phyloP scores from a whole-genome alignment of 2,888 invertebrate species.

The Suillia variegata region DNA sequence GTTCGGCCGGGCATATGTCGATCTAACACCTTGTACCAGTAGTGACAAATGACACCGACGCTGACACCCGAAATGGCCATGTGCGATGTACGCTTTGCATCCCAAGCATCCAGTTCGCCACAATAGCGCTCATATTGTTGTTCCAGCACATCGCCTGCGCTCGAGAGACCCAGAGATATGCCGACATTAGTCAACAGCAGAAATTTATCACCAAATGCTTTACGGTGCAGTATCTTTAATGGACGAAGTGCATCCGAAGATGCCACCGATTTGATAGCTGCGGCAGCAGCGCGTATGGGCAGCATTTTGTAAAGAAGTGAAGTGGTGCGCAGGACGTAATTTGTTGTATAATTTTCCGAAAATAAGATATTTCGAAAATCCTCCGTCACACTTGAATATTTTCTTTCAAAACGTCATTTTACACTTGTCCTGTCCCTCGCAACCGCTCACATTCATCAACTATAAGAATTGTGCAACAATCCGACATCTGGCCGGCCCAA shows the following conservation, averaged over 20 bases:
- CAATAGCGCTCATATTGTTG: slow-evolving; percentile 76
- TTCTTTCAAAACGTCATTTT: no score
- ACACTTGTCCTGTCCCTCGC: no score
- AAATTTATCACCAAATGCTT: slow-evolving; percentile 69
- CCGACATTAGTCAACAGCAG: slow-evolving; percentile 80
- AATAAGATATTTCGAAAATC: no score
- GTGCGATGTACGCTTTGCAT: slow-evolving; percentile 69
- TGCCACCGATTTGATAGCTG: no score
- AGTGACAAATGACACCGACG: slow-evolving; percentile 81
- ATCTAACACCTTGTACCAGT: slow-evolving; percentile 84
- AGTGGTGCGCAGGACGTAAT: no score
- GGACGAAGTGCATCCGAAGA: not conserved
- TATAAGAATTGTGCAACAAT: no score
- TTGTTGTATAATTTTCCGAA: no score
- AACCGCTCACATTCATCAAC: no score
- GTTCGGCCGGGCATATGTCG: slow-evolving; percentile 72
- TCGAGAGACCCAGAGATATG: slow-evolving; percentile 78
- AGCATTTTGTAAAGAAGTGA: no score
- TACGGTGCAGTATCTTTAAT: slow-evolving; percentile 45
- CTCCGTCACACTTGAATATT: no score
- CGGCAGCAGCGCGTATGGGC: no score
- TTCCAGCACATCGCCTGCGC: slow-evolving; percentile 77
- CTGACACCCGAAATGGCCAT: slow-evolving; percentile 80
- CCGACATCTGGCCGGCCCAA: no score
- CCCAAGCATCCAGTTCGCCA: slow-evolving; percentile 66